Conservation (phyloP, 2,888 invertebrate genomes). For the Smittia sp. region DNA sequence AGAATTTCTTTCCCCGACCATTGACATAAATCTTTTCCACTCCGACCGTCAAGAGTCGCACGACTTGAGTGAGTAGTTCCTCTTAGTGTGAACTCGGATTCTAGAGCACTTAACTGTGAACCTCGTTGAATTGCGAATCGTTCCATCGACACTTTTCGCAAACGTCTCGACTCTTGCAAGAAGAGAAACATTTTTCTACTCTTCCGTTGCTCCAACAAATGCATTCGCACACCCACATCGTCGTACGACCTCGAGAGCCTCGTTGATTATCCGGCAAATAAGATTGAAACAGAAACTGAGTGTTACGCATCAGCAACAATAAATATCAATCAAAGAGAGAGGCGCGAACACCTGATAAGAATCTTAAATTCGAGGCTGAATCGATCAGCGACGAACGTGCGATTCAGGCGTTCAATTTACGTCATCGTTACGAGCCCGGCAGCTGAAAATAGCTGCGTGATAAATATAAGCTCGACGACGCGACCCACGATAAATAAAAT, state of each 20-base stretch:
- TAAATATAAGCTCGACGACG: background rate
- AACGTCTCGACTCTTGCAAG: background rate
- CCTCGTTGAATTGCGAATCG: background rate
- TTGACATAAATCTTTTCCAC: constrained; percentile 26
- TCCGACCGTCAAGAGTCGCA: background rate
- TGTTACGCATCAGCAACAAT: background rate
- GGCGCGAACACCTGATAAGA: constrained; percentile 4
- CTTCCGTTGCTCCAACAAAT: background rate
- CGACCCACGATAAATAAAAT: background rate
- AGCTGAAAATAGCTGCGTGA: background rate
- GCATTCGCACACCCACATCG: background rate
- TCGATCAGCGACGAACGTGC: background rate
- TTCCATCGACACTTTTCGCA: background rate
- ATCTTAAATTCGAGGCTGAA: background rate
- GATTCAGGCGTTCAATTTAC: constrained; percentile 8
- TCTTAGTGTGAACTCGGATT: background rate
- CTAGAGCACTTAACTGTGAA: background rate
- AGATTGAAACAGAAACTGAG: no score
- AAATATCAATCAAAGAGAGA: background rate
- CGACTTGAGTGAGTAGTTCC: background rate
- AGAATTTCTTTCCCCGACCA: constrained; percentile 8
- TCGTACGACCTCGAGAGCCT: background rate
- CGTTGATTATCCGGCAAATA: background rate
- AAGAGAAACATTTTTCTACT: background rate
- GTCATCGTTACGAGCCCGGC: background rate